Evolutionary conservation across 2,888 invertebrate genomes (phyloP).

Genomic region (Rhogogaster chlorosoma): DNA sequence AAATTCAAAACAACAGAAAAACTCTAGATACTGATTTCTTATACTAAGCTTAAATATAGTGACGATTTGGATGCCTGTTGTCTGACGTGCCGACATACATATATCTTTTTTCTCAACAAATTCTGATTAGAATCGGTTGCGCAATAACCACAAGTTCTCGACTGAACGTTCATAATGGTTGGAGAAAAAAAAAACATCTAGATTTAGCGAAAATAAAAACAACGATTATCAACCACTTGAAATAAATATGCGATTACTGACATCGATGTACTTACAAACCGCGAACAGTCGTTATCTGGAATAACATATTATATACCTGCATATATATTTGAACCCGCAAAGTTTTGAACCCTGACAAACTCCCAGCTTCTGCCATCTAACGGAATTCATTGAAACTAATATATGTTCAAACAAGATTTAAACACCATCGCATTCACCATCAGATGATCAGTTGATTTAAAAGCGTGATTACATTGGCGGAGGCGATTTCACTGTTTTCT

Average conservation of each 20-base stretch:
- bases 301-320: neutral
- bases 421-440: neutral
- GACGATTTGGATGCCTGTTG: too few species aligned
- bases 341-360: neutral
- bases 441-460: neutral
- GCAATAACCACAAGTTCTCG: slow-evolving; percentile 3
- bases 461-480: neutral
- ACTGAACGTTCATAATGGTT: neutral
- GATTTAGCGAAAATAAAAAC: neutral
- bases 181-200: neutral
- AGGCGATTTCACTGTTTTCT: neutral
- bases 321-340: neutral
- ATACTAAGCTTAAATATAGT: too few species aligned
- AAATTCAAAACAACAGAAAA: too few species aligned
- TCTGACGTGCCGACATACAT: too few species aligned
- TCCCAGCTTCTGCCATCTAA: neutral
- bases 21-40: too few species aligned
- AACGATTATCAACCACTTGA: neutral
- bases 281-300: neutral
- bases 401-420: neutral
- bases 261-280: neutral
- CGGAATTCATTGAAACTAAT: neutral
- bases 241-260: neutral
- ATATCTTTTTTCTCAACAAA: neutral
- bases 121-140: neutral